Conservation (phyloP, 1,140 invertebrate species). For the Lordiphosa mommai region DNA sequence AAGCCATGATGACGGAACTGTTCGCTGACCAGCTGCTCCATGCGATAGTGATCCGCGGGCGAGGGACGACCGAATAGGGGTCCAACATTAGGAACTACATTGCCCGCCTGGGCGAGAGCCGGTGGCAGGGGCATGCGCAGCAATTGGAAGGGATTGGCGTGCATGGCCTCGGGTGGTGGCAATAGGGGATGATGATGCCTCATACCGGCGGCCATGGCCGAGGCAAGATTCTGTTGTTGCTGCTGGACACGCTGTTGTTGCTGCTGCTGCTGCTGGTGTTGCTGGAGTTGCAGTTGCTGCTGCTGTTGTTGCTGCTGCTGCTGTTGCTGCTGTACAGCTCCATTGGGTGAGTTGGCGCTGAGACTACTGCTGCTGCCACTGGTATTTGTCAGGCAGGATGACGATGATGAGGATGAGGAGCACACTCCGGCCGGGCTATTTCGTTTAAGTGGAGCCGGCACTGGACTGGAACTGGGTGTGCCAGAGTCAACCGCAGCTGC, state of each 20-base stretch:
- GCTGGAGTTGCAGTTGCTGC: conserved; percentile 27
- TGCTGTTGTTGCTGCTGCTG: conserved; percentile 38
- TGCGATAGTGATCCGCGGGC: conserved; percentile 86
- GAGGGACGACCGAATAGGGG: conserved; percentile 86
- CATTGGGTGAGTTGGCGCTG: conserved; percentile 63
- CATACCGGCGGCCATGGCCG: conserved; percentile 81
- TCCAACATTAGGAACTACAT: conserved; percentile 83
- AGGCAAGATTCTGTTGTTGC: conserved; percentile 81
- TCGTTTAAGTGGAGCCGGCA: conserved; percentile 19
- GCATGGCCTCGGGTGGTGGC: conserved; percentile 84
- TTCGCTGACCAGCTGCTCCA: conserved; percentile 90
- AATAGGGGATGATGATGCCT: conserved; percentile 84
- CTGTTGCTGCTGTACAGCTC: conserved; percentile 58
- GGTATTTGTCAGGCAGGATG: conserved; percentile 38
- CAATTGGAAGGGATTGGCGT: conserved; percentile 85
- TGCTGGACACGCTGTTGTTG: conserved; percentile 75
- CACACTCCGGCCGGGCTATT: conserved; percentile 21
- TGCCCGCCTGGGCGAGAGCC: conserved; percentile 81
- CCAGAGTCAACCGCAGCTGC: conserved; percentile 21
- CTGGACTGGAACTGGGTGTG: conserved; percentile 15
- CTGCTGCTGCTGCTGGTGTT: conserved; percentile 64
- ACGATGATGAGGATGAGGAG: conserved; percentile 11
- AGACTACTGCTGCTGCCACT: conserved; percentile 72
- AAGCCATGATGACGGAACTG: conserved; percentile 88
- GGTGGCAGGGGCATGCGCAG: conserved; percentile 85